A percentile compares a stretch with the other conserved stretches of the same genome.
These are phyloP conservation scores for Drosophila busckii DNA, from an alignment of 1,140 invertebrate species.

Conservation along the genomic window DNA sequence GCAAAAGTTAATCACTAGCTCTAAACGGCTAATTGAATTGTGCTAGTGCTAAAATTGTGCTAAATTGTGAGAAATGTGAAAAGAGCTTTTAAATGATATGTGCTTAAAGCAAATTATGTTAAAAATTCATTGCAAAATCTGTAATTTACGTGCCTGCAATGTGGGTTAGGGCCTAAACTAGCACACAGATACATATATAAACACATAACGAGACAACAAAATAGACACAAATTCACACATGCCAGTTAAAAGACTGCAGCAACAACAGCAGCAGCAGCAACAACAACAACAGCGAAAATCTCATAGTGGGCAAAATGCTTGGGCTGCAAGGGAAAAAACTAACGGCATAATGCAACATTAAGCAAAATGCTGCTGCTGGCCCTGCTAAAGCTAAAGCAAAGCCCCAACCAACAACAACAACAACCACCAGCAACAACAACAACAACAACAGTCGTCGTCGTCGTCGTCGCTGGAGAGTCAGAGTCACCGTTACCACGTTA, in stretches of 20 bases:
- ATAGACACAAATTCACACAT: conserved; percentile 70
- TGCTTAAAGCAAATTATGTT: conserved; percentile 19
- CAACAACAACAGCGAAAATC: conserved; percentile 37
- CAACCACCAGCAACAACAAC: conserved; percentile 22
- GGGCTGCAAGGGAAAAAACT: conserved; percentile 63
- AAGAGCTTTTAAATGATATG: too few species aligned
- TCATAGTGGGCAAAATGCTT: conserved; percentile 64
- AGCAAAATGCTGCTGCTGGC: conserved; percentile 78
- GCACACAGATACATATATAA: conserved; percentile 29
- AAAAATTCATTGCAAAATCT: conserved; percentile 34
- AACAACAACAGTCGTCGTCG: conserved; percentile 3
- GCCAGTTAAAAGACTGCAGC: conserved; percentile 40
- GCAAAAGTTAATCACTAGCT: too few species aligned
- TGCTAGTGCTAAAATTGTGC: neutral
- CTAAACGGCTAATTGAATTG: too few species aligned
- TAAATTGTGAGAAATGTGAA: neutral
- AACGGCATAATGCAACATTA: conserved; percentile 79
- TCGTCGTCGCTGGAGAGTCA: conserved; percentile 17
- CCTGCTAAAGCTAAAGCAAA: conserved; percentile 69
- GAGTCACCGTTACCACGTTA: conserved; percentile 38
- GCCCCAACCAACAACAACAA: conserved; percentile 42
- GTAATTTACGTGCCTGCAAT: conserved; percentile 38
- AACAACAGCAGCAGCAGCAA: conserved; percentile 22
- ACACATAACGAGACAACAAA: conserved; percentile 51
- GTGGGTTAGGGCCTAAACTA: conserved; percentile 67